Conservation (phyloP, 2,113 vertebrate species). For the Spilogale gracilis region DNA sequence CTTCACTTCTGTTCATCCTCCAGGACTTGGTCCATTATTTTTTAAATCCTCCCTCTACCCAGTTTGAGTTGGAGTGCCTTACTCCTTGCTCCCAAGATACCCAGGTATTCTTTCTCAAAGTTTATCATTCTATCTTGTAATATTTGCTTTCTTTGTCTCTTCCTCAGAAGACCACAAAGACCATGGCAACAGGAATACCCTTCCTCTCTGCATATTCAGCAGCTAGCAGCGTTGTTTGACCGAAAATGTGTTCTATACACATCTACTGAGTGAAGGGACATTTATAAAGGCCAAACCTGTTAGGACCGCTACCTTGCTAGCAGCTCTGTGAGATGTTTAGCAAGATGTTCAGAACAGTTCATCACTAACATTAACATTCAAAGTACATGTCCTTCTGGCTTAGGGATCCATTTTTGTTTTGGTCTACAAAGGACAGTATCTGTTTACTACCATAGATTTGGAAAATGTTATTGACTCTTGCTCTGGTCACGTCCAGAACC, state of each 20-base stretch:
- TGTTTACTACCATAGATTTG: neutral
- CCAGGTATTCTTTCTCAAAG: neutral
- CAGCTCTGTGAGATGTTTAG: neutral
- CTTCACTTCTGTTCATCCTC: neutral
- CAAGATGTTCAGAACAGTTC: neutral
- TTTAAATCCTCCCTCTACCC: neutral
- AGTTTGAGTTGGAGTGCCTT: neutral
- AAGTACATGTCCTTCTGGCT: neutral
- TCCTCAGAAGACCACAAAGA: neutral
- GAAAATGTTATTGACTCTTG: neutral
- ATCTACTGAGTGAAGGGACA: neutral
- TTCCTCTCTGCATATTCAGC: neutral
- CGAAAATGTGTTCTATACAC: neutral
- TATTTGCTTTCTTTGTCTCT: constrained; percentile 31
- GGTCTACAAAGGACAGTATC: neutral
- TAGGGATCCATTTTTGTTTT: neutral
- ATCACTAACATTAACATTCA: neutral
- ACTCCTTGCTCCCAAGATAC: neutral
- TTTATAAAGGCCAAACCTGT: neutral
- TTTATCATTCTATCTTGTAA: neutral
- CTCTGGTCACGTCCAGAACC: neutral
- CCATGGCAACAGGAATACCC: neutral
- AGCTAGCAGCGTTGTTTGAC: neutral
- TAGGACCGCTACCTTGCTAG: neutral
- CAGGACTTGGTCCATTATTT: neutral